Conservation (phyloP, 2,113 vertebrate genomes). For the Todiramphus saurophagus region DNA sequence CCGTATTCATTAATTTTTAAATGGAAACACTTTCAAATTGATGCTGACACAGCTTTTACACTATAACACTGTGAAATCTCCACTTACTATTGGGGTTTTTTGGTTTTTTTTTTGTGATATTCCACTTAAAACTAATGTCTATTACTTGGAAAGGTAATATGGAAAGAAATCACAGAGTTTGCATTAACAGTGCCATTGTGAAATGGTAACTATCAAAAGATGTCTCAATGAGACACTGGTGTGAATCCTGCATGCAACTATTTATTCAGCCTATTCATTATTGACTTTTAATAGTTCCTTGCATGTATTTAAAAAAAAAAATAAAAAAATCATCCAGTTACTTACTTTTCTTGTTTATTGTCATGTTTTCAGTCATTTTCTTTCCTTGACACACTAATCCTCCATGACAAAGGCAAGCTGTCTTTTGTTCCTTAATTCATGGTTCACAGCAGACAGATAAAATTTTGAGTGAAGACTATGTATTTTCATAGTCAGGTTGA, state of each 20-base stretch:
- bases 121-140: constrained; percentile 38
- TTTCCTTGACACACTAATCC: background rate
- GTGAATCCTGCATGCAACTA: background rate
- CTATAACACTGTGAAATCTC: constrained; percentile 62
- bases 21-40: constrained; percentile 66
- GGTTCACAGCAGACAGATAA: background rate
- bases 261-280: background rate
- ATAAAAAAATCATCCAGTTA: background rate
- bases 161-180: constrained; percentile 60
- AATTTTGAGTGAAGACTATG: background rate
- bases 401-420: background rate
- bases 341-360: background rate
- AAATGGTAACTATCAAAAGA: constrained; percentile 48
- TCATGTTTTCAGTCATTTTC: background rate
- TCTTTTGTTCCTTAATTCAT: background rate
- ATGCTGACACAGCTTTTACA: constrained; percentile 36
- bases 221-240: constrained; percentile 51
- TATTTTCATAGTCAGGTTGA: background rate
- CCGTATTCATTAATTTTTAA: constrained; percentile 45
- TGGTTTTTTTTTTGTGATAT: constrained; percentile 64
- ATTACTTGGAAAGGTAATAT: constrained; percentile 62
- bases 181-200: constrained; percentile 50
- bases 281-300: background rate
- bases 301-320: background rate
- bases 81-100: constrained; percentile 58